Evolutionary conservation across 2,888 invertebrate genomes (phyloP), one percentile per base, ranked within the genome.

Genomic region (Cactoblastis cactorum): DNA sequence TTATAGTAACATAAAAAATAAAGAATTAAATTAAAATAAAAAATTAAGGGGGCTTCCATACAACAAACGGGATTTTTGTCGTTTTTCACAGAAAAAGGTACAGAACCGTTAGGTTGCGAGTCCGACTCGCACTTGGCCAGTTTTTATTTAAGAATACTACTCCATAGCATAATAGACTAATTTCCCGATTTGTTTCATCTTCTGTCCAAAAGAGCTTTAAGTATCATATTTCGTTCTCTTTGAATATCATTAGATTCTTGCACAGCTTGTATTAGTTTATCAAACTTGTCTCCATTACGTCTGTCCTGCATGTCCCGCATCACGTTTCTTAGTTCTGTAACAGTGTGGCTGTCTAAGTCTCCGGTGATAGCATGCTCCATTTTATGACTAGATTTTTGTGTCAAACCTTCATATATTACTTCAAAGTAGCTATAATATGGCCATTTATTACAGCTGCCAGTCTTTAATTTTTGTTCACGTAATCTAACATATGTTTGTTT

Each of bases 401-500:
- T 53, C 0, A 62, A 54, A n/a, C 75, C 71, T 45, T 73, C 73
- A 58, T 76, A 89, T 54, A 88, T 89, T 59, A 75, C 74, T 57
- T 86, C 82, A 62, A 88, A 88, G 47, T 81, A 80, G 2, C 66
- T 55, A 53, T 69, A 88, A 57, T 89, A 89, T 5, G 84, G 85
- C 89, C 89, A 89, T 47, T 69, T 77, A 43, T 67, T 76, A 6
- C 53, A 59, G 56, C 76, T 77, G 0, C 84, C 87, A n/a, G 74
- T 76, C 12, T 74, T 67, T 32, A 68, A 70, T 49, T 74, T 81
- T 53, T 77, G 82, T n/a, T 77, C 77, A 3, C 65, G 59, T 1
- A 88, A 60, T 49, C 87, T 71, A 1, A 83, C 64, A 49, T 82
- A 89, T 1, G 88, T 87, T 54, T 87, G 87, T 60, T 89, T 89